phyloP scores from a whole-genome alignment of 1,140 invertebrate species.

The Atta colombica region DNA sequence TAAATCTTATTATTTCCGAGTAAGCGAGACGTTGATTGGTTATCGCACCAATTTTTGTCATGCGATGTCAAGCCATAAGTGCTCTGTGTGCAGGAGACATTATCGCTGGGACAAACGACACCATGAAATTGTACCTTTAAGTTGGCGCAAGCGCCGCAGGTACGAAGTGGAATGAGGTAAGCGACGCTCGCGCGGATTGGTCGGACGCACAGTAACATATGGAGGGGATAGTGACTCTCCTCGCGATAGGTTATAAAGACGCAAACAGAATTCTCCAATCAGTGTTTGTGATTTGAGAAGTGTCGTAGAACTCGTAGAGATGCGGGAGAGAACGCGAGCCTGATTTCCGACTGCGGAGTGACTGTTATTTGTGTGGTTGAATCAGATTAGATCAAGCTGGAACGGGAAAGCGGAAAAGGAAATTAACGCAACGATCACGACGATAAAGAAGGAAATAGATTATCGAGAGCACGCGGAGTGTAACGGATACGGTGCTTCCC shows the following conservation, averaged over 20 bases:
- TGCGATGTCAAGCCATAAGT: too few relatives aligned
- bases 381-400: background rate
- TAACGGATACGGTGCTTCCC: background rate
- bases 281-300: background rate
- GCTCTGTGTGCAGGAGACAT: too few relatives aligned
- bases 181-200: slow-evolving; percentile 6
- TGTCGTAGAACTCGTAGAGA: background rate
- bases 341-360: background rate
- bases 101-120: too few relatives aligned
- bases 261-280: background rate
- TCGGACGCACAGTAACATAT: background rate
- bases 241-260: background rate
- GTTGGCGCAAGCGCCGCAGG: too few relatives aligned
- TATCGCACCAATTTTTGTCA: too few relatives aligned
- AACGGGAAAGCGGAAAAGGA: background rate
- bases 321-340: background rate
- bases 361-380: background rate
- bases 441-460: background rate
- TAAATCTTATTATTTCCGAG: too few relatives aligned
- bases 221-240: background rate
- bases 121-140: too few relatives aligned
- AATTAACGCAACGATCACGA: background rate
- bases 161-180: background rate
- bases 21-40: too few relatives aligned
- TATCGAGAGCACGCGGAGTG: background rate